phyloP scores from a whole-genome alignment of 1,140 invertebrate genomes.

The Eupristina koningsbergeri region DNA sequence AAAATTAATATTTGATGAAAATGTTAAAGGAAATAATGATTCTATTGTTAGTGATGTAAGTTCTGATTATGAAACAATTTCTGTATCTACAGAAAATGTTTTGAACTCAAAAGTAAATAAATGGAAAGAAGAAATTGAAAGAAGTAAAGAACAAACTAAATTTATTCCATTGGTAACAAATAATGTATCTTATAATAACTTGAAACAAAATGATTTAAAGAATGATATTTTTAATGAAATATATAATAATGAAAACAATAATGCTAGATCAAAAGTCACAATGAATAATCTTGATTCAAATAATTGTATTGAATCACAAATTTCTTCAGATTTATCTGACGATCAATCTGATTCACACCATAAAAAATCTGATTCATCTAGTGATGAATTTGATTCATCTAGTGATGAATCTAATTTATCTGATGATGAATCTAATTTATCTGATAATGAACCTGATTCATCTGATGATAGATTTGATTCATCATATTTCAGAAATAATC shows the following conservation, averaged over 20 bases:
- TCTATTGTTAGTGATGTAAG: background rate
- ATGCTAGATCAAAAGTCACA: background rate
- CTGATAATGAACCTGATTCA: too few species aligned
- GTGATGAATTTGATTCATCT: too few species aligned
- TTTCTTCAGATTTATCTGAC: too few species aligned
- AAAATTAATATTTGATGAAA: conserved; percentile 20
- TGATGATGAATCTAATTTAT: too few species aligned
- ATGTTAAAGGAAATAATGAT: conserved; percentile 45
- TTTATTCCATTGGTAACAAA: conserved; percentile 27
- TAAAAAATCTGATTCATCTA: too few species aligned
- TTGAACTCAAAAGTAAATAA: background rate
- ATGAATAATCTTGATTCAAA: conserved; percentile 21
- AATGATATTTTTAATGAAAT: background rate
- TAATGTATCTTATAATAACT: conserved; percentile 21
- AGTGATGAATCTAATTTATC: too few species aligned
- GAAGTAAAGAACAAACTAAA: background rate
- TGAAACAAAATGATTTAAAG: background rate
- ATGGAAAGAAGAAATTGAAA: conserved; percentile 6
- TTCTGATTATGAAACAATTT: background rate
- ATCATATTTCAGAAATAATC: background rate
- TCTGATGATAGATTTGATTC: too few species aligned
- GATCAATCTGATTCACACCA: too few species aligned
- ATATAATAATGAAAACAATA: background rate
- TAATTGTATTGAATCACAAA: conserved; percentile 6
- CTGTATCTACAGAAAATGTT: background rate